A percentile compares a stretch with the other conserved stretches of the same genome.
These are phyloP conservation scores for Pemphredon lugubris DNA, from an alignment of 2,888 invertebrate genomes.

Conservation along the genomic window DNA sequence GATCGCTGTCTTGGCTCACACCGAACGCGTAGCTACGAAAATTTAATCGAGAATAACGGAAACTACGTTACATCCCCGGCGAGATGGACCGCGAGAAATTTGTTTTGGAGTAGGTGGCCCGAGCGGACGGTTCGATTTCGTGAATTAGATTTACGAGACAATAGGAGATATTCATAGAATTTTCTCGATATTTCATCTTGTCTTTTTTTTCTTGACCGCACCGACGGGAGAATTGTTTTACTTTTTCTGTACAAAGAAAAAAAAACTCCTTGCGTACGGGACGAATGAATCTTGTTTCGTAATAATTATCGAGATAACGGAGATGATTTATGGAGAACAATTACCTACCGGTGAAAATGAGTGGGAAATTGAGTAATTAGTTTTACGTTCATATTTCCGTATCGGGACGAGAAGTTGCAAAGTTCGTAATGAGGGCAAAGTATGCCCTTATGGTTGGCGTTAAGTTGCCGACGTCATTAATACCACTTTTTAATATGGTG, in stretches of 20 bases:
- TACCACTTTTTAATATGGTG: no score
- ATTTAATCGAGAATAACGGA: conserved; percentile 14
- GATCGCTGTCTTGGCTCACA: conserved; percentile 9
- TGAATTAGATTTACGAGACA: conserved; percentile 32
- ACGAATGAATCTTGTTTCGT: no score
- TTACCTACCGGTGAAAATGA: no score
- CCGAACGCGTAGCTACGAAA: conserved; percentile 6
- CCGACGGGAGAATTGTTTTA: conserved; percentile 29
- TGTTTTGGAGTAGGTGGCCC: background rate
- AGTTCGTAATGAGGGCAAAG: no score
- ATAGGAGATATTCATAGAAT: conserved; percentile 36
- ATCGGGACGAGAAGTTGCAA: no score
- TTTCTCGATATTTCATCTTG: conserved; percentile 36
- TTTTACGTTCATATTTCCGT: no score
- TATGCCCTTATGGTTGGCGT: no score
- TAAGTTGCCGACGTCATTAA: no score
- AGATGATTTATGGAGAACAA: no score
- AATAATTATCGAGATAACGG: no score
- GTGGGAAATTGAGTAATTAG: no score
- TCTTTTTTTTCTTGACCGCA: conserved; percentile 35
- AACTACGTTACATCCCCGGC: conserved; percentile 25
- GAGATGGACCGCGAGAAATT: conserved; percentile 9
- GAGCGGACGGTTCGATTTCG: background rate
- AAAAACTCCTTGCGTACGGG: no score
- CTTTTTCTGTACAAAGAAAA: background rate